Base-by-base conservation (phyloP, 2,797 vertebrate species). In the Acrocephalus scirpaceus region DNA sequence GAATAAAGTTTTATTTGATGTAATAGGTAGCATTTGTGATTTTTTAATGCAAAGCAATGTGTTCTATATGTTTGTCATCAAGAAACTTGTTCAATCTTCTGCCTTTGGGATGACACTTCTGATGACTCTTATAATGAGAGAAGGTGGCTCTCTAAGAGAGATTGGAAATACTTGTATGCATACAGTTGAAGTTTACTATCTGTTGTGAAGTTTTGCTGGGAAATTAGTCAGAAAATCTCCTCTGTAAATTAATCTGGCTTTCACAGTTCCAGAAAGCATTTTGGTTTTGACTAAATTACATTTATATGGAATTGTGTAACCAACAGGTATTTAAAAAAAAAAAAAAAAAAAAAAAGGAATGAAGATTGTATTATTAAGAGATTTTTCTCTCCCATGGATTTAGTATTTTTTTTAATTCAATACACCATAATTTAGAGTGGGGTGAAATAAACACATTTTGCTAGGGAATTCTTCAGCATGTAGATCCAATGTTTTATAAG, bases 21-120 rank as follows among this genome's bases (percentile, higher is more conserved):
- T 78, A 91, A 95, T 58, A 26, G 42, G 57, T 88, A 83, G 71
- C 0, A 1, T 80, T 93, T 80, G n/a, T 8, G 7, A 44, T 32
- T 93, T 92, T 88, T 80, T 74, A 88, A 92, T 91, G 61, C 45
- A 83, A 88, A 75, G 32, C 38, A 79, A 75, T 66, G 50, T 69
- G 47, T 77, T 78, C 79, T 77, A 65, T 22, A 47, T 57, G 15
- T 47, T 81, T 79, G 29, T 15, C 51, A 40, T 81, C 54, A 90
- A 86, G 79, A 90, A 90, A 90, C 7, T 32, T 92, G 79, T 80
- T 85, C 78, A 77, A 30, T 90, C 72, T 79, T 64, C 65, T 96
- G 64, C 85, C 82, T 88, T 83, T 88, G 62, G 75, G 73, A 75
- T 69, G 62, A 75, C 38, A 51, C 25, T 73, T 83, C 50, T 80